Percentiles rank a stretch among this genome's conserved stretches.
phyloP scores from a whole-genome alignment of 2,113 vertebrate species.

The Uropsilus gracilis region DNA sequence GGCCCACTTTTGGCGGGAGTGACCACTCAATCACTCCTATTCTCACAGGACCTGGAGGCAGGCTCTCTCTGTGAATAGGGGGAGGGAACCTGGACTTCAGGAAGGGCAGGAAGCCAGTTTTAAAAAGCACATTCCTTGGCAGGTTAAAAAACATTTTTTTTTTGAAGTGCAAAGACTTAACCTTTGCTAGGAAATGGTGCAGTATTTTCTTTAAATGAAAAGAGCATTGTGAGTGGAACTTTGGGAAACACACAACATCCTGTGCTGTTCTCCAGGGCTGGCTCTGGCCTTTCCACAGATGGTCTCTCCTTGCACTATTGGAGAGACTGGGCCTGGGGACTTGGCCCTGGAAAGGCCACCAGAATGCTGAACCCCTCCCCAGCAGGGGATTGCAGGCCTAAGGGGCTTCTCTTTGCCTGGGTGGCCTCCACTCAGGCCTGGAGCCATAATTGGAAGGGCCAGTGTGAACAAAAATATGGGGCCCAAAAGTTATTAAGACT shows the following conservation, averaged over 20 bases:
- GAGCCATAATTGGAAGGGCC: neutral
- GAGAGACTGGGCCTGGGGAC: neutral
- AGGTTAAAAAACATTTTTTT: constrained; percentile 65
- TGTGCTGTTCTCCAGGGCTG: constrained; percentile 57
- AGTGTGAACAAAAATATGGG: neutral
- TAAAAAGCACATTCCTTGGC: constrained; percentile 56
- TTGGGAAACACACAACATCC: constrained; percentile 72
- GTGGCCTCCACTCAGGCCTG: neutral
- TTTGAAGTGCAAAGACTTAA: constrained; percentile 65
- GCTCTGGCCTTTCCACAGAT: neutral
- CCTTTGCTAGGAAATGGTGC: constrained; percentile 73
- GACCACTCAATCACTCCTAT: neutral
- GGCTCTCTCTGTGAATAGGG: neutral
- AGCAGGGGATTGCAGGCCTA: neutral
- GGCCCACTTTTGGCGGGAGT: neutral
- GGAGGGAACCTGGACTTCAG: neutral
- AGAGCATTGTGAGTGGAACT: constrained; percentile 70
- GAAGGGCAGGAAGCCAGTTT: constrained; percentile 62
- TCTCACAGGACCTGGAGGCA: neutral
- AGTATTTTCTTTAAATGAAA: constrained; percentile 73
- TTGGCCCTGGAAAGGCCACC: neutral
- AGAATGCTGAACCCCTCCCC: neutral
- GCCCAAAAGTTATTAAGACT: neutral
- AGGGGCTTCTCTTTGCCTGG: neutral
- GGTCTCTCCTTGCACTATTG: neutral